Base-by-base conservation (phyloP, 2,888 invertebrate genomes). In the Panorpa germanica region DNA sequence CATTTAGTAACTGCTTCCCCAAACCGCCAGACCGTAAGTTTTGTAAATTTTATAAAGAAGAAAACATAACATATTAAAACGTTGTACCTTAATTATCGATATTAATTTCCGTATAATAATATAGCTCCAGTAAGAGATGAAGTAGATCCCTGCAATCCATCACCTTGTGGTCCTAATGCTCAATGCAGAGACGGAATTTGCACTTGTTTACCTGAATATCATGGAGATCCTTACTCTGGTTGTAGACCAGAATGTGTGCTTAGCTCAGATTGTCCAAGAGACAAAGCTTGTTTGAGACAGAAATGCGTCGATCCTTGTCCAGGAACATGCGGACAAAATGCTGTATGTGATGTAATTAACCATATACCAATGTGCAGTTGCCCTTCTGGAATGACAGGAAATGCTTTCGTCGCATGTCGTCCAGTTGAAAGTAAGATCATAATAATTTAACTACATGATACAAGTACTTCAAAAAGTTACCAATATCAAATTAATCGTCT, bases 321-420 rank as follows among this genome's bases (percentile, higher is more conserved):
- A 25, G 70, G 68, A 35, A 70, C 71, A 7, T 81, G 80, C 48
- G 76, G 74, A 15, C 44, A 55, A 29, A 70, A 66, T 44, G 76
- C 78, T 16, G 53, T 67, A 29, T 80, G 78, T 44, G 68, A 72
- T 40, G 73, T 74, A 3, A 65, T 72, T 37, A 71, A 74, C 40
- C 76, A 78, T 42, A 61, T 74, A 11, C 69, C 74, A 11, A 68
- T 70, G 55, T 76, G 76, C 38, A 70, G 67, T 40, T 75, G 75
- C 43, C 67, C 70, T 10, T 63, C 65, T 39, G 67, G 67, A 39
- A 64, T 65, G 56, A 63, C 69, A 15, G 76, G 76, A 37, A 73
- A 74, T 52, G 69, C 72, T 24, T 71, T 71, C 43, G 61, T 65
- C 12, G 52, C 60, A 35, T 78, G 78, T 42, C 57, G 62, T 38